Evolutionary conservation across 2,888 invertebrate genomes (phyloP).

Genomic region (Cecidostiba fungosa): DNA sequence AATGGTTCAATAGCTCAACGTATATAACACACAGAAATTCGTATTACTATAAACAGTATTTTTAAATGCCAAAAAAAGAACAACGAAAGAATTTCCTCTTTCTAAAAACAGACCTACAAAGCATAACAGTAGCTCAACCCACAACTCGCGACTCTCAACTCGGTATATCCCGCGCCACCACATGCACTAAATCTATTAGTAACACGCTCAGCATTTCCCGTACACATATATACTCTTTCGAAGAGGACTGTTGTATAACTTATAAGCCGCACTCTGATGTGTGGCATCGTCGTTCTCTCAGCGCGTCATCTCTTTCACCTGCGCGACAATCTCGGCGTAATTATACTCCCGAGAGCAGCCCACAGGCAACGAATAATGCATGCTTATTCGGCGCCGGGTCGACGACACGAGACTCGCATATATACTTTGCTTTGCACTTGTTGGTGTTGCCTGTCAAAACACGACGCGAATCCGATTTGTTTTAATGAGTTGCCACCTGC

Average conservation of each 20-base stretch:
- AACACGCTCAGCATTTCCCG: neutral
- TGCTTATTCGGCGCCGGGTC: conserved; percentile 44
- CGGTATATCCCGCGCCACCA: neutral
- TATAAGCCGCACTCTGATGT: neutral
- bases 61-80: no score
- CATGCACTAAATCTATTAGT: conserved; percentile 37
- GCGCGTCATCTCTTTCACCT: neutral
- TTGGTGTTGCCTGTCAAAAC: neutral
- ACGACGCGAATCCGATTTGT: conserved; percentile 24
- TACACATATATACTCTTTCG: neutral
- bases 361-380: conserved; percentile 58
- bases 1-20: no score
- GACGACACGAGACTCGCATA: conserved; percentile 18
- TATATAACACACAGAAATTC: no score
- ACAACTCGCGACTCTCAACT: conserved; percentile 12
- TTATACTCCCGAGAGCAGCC: conserved; percentile 46
- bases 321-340: conserved; percentile 42
- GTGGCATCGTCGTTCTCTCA: neutral
- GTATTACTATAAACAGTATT: no score
- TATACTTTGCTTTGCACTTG: conserved; percentile 2
- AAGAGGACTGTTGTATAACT: neutral
- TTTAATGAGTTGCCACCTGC: conserved; percentile 34
- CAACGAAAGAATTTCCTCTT: no score
- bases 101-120: no score
- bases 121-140: no score